Evolutionary conservation across 2,113 vertebrate species (phyloP).

Genomic region (Zosterops pallidus): DNA sequence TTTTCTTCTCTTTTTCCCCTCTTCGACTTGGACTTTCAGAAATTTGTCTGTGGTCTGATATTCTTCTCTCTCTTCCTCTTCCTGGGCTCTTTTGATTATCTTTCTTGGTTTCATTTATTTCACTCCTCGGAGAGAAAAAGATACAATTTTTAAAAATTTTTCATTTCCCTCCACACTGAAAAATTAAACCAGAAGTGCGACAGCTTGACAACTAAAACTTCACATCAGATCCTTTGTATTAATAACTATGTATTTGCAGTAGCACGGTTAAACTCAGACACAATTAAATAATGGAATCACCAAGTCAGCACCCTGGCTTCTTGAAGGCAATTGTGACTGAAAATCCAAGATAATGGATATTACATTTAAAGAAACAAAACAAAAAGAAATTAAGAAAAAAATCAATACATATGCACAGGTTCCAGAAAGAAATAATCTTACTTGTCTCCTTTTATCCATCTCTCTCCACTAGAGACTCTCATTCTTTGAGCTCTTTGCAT

Average conservation of each 20-base stretch:
- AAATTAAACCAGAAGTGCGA: not conserved
- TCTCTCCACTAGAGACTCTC: slow-evolving; percentile 89
- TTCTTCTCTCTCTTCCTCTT: slow-evolving; percentile 82
- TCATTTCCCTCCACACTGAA: not conserved
- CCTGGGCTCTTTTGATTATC: slow-evolving; percentile 82
- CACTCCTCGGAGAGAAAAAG: slow-evolving; percentile 74
- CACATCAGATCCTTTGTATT: not conserved
- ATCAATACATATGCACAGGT: not conserved
- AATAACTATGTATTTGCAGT: not conserved
- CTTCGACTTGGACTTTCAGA: slow-evolving; percentile 83
- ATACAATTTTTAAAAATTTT: not conserved
- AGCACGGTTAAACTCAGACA: not conserved
- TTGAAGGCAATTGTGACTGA: not conserved
- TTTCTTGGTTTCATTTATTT: slow-evolving; percentile 81
- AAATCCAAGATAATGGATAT: not conserved
- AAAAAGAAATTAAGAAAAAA: not conserved
- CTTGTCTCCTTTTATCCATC: slow-evolving; percentile 99
- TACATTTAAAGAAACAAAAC: not conserved
- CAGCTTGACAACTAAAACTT: not conserved
- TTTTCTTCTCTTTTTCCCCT: slow-evolving; percentile 85
- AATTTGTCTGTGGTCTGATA: slow-evolving; percentile 75
- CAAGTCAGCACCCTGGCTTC: not conserved
- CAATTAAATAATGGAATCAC: not conserved
- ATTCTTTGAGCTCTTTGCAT: slow-evolving; percentile 95
- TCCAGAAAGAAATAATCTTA: slow-evolving; percentile 65